These are phyloP conservation scores for Nothura maculosa DNA, from an alignment of 2,797 vertebrate genomes.

Conservation along the genomic window DNA sequence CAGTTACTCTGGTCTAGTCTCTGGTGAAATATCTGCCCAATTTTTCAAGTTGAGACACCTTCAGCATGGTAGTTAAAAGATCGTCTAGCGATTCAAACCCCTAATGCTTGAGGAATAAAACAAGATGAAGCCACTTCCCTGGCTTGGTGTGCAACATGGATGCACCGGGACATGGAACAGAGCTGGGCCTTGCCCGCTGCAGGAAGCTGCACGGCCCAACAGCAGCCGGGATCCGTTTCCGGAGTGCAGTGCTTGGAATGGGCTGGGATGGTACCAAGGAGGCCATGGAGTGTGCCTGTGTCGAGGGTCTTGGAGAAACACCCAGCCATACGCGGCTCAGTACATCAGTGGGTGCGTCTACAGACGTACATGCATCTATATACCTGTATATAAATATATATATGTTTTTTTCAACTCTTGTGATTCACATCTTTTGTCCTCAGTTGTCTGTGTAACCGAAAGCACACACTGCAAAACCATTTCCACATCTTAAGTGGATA, in stretches of 20 bases:
- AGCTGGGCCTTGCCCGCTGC: not conserved
- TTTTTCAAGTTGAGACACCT: constrained; percentile 37
- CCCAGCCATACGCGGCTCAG: not conserved
- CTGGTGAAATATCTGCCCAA: not conserved
- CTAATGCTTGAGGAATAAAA: not conserved
- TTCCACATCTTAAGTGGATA: not conserved
- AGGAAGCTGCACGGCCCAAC: not conserved
- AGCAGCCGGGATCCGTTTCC: not conserved
- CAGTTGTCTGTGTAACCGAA: not conserved
- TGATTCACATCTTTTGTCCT: not conserved
- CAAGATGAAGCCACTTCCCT: constrained; percentile 13
- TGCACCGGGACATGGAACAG: not conserved
- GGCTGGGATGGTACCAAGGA: accelerated
- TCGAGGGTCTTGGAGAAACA: not conserved
- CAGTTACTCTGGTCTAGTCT: not conserved
- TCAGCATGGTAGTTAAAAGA: constrained; percentile 41
- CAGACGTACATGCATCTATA: too few relatives aligned
- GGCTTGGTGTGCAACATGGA: not conserved
- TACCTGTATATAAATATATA: too few relatives aligned
- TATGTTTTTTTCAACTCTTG: not conserved
- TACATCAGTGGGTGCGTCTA: accelerated
- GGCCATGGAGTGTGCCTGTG: too few relatives aligned
- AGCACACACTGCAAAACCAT: not conserved
- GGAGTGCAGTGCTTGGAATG: not conserved
- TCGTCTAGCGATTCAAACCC: not conserved